Conservation (phyloP, 2,113 vertebrate genomes). For the Gnathonemus echidnorhynchus region DNA sequence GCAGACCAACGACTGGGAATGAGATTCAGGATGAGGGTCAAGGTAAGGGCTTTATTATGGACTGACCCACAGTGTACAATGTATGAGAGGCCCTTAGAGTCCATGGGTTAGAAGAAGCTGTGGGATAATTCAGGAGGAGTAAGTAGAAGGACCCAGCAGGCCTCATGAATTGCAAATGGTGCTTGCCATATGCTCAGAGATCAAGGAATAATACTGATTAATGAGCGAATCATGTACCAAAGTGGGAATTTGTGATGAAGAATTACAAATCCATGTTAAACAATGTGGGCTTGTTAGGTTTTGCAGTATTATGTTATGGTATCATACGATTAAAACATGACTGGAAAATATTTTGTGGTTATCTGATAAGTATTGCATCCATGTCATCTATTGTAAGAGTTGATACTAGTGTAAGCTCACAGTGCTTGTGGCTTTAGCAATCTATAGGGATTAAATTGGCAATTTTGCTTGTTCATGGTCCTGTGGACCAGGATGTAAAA, state of each 20-base stretch:
- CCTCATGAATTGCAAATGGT: not conserved
- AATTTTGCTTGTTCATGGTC: not conserved
- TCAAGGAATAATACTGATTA: not conserved
- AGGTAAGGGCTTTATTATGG: not conserved
- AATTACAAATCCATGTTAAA: not conserved
- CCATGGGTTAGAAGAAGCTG: not conserved
- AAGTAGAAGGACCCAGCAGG: not conserved
- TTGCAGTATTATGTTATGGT: not conserved
- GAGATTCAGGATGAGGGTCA: constrained; percentile 35
- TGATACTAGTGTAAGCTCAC: not conserved
- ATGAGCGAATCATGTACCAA: not conserved
- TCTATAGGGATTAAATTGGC: not conserved
- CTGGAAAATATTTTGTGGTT: not conserved
- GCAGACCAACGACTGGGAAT: constrained; percentile 1
- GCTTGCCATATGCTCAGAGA: not conserved
- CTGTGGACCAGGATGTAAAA: not conserved
- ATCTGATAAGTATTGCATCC: not conserved
- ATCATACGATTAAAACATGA: not conserved
- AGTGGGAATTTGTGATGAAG: not conserved
- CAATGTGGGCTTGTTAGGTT: not conserved
- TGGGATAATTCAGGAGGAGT: not conserved
- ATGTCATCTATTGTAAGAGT: not conserved
- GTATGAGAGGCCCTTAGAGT: not conserved
- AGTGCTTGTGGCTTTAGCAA: not conserved
- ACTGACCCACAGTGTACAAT: not conserved